Evolutionary conservation across 2,888 invertebrate genomes (phyloP), one percentile per base, ranked within the genome.

Genomic region (Epirrhoe alternata): DNA sequence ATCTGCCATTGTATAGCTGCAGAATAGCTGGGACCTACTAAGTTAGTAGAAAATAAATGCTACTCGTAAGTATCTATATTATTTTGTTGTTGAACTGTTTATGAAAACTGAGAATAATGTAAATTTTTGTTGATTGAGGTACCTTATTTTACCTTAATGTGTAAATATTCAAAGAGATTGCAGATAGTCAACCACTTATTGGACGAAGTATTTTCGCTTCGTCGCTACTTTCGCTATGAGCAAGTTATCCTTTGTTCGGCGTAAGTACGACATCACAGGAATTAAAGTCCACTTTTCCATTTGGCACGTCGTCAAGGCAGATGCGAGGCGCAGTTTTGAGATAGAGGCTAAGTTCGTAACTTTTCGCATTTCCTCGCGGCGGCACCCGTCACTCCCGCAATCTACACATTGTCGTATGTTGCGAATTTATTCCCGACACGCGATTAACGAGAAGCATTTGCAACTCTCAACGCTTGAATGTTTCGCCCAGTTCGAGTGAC

Each of bases 291-390:
- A 84, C 81, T 87, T 85, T 84, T 82, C 78, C 75, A 84, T 83
- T 82, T 84, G 86, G 86, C 89, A 88, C 88, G 85, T 84, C 82
- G 82, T 83, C 82, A 81, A 84, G 82, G 83, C 89, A 90, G 87
- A 90, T 90, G 90, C 83, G 84, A 82, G 84, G 79, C 81, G 78
- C 82, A 82, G 83, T 82, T 84, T 83, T 77, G 83, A 86, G 87
- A 90, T 89, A 88, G 85, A 86, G 86, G 78, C 77, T 78, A 89
- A 90, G 86, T 89, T 87, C 78, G 80, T 82, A 91, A 92, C 90
- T 91, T 92, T 90, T 89, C 89, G 86, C 90, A 90, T 91, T 90
- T 90, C 85, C 85, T 80, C 80, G 24, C 24, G 76, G 8, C 54
- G 55, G 66, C 68, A 24, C 54, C 64, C 71, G 70, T 70, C 71